phyloP scores from a whole-genome alignment of 2,113 vertebrate genomes.

The Camelus dromedarius region DNA sequence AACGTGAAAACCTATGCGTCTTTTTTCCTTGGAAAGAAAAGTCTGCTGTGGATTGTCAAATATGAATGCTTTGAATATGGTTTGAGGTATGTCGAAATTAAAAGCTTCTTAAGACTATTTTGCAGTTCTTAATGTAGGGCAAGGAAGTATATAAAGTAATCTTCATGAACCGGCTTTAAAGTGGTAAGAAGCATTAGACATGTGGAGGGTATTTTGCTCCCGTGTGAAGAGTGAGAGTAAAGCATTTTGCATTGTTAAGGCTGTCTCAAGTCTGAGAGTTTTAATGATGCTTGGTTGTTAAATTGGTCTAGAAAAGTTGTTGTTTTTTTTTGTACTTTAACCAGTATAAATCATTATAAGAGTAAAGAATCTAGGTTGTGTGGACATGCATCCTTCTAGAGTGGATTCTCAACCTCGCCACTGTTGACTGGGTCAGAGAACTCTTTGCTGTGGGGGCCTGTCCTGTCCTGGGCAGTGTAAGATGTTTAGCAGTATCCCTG shows the following conservation, averaged over 20 bases:
- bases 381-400: neutral
- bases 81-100: constrained; percentile 68
- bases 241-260: neutral
- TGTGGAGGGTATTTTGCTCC: neutral
- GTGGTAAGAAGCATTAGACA: neutral
- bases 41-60: constrained; percentile 61
- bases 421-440: neutral
- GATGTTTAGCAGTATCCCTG: neutral
- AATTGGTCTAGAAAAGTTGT: neutral
- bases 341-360: neutral
- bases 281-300: neutral
- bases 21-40: constrained; percentile 74
- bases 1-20: constrained; percentile 79
- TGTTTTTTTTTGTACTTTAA: neutral
- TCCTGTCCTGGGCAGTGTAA: neutral
- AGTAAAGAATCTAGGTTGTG: neutral
- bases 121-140: neutral
- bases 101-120: constrained; percentile 29
- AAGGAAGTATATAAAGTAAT: neutral
- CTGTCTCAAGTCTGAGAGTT: neutral
- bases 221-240: neutral
- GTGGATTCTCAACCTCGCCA: neutral
- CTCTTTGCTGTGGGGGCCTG: neutral
- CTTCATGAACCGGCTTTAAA: neutral
- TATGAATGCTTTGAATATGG: constrained; percentile 71